Evolutionary conservation across 1,140 invertebrate genomes (phyloP), one percentile per base, ranked within the genome.

Genomic region (Teleopsis dalmanni): DNA sequence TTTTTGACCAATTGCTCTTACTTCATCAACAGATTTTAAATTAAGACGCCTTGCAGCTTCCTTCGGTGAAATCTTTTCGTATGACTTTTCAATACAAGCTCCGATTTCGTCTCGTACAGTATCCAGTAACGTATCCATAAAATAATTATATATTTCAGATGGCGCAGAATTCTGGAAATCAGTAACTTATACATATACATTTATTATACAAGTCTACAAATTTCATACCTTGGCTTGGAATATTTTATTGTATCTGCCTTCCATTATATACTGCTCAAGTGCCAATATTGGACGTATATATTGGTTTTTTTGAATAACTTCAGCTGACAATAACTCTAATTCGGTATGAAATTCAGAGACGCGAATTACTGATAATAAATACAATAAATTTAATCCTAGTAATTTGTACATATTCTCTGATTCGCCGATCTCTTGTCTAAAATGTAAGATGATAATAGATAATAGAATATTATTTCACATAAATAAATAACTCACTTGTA

Each of bases 271-370:
- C 65, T 99, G 96, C 64, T 99, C 96, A 54, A 99, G 77, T 26
- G 90, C 91, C 1, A 99, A 78, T 1, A 96, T 94, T 71, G 97
- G 93, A 53, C 84, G 81, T 27, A 99, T 95, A 71, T 96, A 99
- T 42, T 92, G 82, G 69, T 98, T 96, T 26, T 82, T 83, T 67
- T 95, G 86, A 58, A 98, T 87, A 43, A 91, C 85, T 71, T 95
- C 89, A 26, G 88, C 82, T 4, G 93, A 88, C n/a, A 99, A 75
- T 16, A 95, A 74, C 70, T 99, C 97, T 45, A 99, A 72, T 72
- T 98, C 95, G 7, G 95, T 99, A 65, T 99, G 96, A 73, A 99
- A 99, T 71, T 99, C 96, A 2, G 95, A 95, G 1, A 99, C 88
- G 65, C 92, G 77, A 70, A 98, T 98, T 73, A 95, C 91, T 5